Base-by-base conservation (phyloP, 2,888 invertebrate genomes). In the Galeruca laticollis region DNA sequence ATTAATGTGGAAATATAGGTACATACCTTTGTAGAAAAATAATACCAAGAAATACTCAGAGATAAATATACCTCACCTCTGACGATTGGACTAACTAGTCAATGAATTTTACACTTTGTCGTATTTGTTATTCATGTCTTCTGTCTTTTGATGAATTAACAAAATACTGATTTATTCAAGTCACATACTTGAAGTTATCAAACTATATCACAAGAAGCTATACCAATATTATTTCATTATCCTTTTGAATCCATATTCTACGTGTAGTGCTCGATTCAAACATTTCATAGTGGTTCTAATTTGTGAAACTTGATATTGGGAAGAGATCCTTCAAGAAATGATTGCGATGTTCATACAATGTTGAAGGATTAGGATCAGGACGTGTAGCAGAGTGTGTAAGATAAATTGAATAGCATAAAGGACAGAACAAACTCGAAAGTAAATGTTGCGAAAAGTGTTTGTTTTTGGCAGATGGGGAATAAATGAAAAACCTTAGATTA, bases 401-500 rank as follows among this genome's bases (percentile, higher is more conserved):
- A 64, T 64, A 21, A 54, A 56, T 15, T 64, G 64, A 64, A 47
- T 64, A 64, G 64, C 54, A 54, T 64, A 37, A 56, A 64, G 21
- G 56, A 47, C 26, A 56, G 54, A 64, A 56, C 64, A 31, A 26
- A 61, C 43, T 26, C 40, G 15, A 64, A 64, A 64, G 37, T 56
- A 64, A 64, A 64, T 43, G 56, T 64, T 56, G 64, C 43, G 64
- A 64, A 56, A 64, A 64, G 54, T 54, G 56, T 64, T 64, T 56
- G 56, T 64, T 64, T 54, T 63, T 63, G 63, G 63, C 63, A 63
- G 63, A 63, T 54, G 35, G 63, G 18, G 62, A 63, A 63, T 63
- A 54, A 52, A 63, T 52, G 63, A 63, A 52, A 35, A 63, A 54
- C 51, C 52, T 63, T 35, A 40, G 63, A 54, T 54, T 40, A 63